These are phyloP conservation scores for Calliphora vicina DNA, from an alignment of 1,140 invertebrate genomes.

Conservation along the genomic window DNA sequence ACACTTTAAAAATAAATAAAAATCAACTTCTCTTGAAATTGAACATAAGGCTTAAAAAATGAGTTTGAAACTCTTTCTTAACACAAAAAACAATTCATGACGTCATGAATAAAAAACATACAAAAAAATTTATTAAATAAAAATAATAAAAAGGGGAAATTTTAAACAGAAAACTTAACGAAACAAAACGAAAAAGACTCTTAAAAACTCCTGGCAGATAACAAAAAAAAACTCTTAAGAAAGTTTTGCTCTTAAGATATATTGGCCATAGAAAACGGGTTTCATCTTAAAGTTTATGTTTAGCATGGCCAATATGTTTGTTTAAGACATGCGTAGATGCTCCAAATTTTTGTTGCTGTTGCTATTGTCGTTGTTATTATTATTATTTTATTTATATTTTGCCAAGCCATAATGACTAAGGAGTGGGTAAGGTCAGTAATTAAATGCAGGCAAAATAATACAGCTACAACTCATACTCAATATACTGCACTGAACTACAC, in stretches of 20 bases:
- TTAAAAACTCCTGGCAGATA: background rate
- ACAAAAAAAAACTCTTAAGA: background rate
- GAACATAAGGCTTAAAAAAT: no score
- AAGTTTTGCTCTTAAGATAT: background rate
- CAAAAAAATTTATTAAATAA: no score
- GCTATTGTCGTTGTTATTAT: background rate
- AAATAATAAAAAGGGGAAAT: background rate
- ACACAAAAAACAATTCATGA: background rate
- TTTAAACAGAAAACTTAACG: background rate
- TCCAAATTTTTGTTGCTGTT: background rate
- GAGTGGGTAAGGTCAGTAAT: conserved; percentile 12
- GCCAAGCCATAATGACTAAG: background rate
- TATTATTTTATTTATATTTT: background rate
- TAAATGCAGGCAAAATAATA: background rate
- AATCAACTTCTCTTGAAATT: background rate
- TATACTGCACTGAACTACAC: background rate
- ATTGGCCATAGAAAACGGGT: background rate
- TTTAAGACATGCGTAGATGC: background rate
- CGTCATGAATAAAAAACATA: background rate
- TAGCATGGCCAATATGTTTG: background rate
- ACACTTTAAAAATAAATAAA: background rate
- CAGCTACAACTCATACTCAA: background rate
- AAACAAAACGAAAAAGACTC: background rate
- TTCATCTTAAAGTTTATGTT: background rate
- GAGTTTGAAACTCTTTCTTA: background rate